A percentile compares a stretch with the other conserved stretches of the same genome.
These are phyloP conservation scores for Saccopteryx bilineata DNA, from an alignment of 2,113 vertebrate genomes.

Conservation along the genomic window DNA sequence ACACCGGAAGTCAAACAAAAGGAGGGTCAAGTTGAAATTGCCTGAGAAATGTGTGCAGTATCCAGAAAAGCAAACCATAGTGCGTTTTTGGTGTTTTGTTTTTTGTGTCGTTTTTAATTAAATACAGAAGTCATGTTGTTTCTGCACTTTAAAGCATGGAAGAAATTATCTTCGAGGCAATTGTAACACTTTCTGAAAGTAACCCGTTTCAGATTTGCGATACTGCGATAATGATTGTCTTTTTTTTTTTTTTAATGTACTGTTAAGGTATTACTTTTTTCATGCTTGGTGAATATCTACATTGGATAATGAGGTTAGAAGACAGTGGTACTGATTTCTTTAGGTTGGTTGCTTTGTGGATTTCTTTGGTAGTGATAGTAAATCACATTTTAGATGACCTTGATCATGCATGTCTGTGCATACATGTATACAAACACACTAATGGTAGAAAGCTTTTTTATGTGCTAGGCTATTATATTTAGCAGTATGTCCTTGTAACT, in stretches of 20 bases:
- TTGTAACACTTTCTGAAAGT: constrained; percentile 86
- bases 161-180: constrained; percentile 87
- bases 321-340: constrained; percentile 90
- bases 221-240: constrained; percentile 83
- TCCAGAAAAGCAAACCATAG: constrained; percentile 71
- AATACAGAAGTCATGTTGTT: constrained; percentile 85
- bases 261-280: constrained; percentile 86
- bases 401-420: constrained; percentile 80
- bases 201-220: constrained; percentile 85
- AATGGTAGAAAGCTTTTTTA: constrained; percentile 95
- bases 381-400: constrained; percentile 88
- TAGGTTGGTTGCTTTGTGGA: constrained; percentile 87
- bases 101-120: constrained; percentile 57
- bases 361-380: constrained; percentile 89
- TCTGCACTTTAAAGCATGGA: constrained; percentile 93
- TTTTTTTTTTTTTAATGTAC: constrained; percentile 70
- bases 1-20: constrained; percentile 70
- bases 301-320: constrained; percentile 87
- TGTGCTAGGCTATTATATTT: constrained; percentile 95
- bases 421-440: constrained; percentile 87
- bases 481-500: constrained; percentile 91
- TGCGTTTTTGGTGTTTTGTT: background rate
- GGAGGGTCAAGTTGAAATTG: constrained; percentile 71
- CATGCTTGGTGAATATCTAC: constrained; percentile 87
- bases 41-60: constrained; percentile 84